Evolutionary conservation across 2,888 invertebrate species (phyloP).

Genomic region (Dascillus cervinus): DNA sequence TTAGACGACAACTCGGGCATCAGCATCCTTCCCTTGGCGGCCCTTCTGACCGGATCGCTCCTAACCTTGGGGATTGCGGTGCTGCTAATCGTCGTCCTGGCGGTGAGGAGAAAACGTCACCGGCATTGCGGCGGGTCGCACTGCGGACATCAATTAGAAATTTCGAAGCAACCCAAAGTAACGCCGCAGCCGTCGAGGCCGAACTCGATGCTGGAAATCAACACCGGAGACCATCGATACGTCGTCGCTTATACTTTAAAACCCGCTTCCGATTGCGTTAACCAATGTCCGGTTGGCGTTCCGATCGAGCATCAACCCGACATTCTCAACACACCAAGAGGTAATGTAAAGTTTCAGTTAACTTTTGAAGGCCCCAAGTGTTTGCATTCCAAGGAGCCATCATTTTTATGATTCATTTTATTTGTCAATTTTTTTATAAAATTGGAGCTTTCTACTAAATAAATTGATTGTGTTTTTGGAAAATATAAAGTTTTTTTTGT

Average conservation of each 20-base stretch:
- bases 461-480: background rate
- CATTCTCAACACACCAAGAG: slow-evolving; percentile 72
- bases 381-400: no score
- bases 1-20: slow-evolving; percentile 62
- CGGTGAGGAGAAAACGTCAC: slow-evolving; percentile 52
- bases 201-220: slow-evolving; percentile 60
- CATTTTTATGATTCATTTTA: no score
- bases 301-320: slow-evolving; percentile 43
- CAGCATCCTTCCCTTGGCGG: slow-evolving; percentile 64
- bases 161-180: slow-evolving; percentile 46
- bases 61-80: slow-evolving; percentile 57
- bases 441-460: background rate
- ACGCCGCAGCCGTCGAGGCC: slow-evolving; percentile 39
- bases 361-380: no score
- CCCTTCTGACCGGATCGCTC: slow-evolving; percentile 58
- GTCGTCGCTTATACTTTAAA: slow-evolving; percentile 82
- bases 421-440: background rate
- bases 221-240: slow-evolving; percentile 75
- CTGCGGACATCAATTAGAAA: slow-evolving; percentile 38
- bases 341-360: slow-evolving; percentile 35
- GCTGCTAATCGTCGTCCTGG: slow-evolving; percentile 56
- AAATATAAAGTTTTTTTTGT: no score
- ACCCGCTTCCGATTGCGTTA: slow-evolving; percentile 45
- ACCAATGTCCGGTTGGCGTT: slow-evolving; percentile 24
- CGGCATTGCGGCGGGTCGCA: slow-evolving; percentile 37